A percentile compares a stretch with the other conserved stretches of the same genome.
Conservation (phyloP, 2,888 invertebrate genomes). For the Drosophila diplacantha region DNA sequence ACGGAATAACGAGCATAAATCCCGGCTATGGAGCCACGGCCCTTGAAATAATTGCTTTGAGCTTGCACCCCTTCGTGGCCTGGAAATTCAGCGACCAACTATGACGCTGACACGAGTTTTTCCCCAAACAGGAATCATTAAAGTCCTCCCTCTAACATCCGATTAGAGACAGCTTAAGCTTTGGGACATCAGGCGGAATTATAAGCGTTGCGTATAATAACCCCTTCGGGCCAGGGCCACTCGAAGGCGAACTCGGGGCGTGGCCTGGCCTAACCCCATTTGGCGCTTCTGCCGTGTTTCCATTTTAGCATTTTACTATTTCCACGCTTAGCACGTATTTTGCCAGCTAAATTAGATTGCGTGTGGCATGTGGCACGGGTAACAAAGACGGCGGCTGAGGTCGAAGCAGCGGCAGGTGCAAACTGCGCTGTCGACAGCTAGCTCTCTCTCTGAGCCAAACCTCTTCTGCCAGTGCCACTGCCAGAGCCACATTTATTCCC, state of each 20-base stretch:
- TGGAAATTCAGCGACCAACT: slow-evolving; percentile 7
- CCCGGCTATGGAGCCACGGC: slow-evolving; percentile 28
- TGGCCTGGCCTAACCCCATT: slow-evolving; percentile 30
- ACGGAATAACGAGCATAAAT: slow-evolving; percentile 46
- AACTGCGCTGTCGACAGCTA: slow-evolving; percentile 44
- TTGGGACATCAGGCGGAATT: slow-evolving; percentile 25
- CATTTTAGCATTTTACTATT: slow-evolving; percentile 37
- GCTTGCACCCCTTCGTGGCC: slow-evolving; percentile 10
- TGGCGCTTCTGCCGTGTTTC: slow-evolving; percentile 8
- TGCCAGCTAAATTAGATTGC: slow-evolving; percentile 62
- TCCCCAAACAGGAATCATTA: slow-evolving; percentile 4
- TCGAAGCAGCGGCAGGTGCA: slow-evolving; percentile 55
- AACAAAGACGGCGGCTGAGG: slow-evolving; percentile 11
- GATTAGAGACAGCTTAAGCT: slow-evolving; percentile 27
- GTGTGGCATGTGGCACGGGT: slow-evolving; percentile 55
- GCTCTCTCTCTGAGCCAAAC: slow-evolving; percentile 5
- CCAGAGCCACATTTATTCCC: slow-evolving; percentile 6
- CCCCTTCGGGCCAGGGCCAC: slow-evolving; percentile 20
- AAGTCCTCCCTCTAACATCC: slow-evolving; percentile 10
- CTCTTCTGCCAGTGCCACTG: not conserved
- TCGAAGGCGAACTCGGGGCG: slow-evolving; percentile 21
- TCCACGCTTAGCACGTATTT: slow-evolving; percentile 56
- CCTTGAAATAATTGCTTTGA: slow-evolving; percentile 42
- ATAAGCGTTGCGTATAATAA: slow-evolving; percentile 17
- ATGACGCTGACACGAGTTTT: slow-evolving; percentile 9